Evolutionary conservation across 2,888 invertebrate genomes (phyloP).

Genomic region (Neoascia interrupta): DNA sequence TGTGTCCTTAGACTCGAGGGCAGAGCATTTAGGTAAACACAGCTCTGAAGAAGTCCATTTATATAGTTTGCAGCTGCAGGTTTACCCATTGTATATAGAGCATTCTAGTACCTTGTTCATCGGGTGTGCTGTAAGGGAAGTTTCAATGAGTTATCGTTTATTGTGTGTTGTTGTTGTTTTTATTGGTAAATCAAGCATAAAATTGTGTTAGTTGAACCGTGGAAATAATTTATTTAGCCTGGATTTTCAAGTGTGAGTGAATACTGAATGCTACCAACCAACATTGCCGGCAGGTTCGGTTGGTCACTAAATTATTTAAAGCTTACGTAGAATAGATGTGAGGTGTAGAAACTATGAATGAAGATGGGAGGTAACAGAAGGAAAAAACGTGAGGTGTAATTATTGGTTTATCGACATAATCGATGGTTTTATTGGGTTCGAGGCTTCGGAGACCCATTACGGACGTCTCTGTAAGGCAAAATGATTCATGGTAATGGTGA

Average conservation of each 20-base stretch:
- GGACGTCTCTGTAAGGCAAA: too few relatives aligned
- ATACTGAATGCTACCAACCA: background rate
- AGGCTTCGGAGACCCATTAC: too few relatives aligned
- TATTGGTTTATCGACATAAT: too few relatives aligned
- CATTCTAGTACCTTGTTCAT: background rate
- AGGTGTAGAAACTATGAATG: background rate
- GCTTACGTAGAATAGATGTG: background rate
- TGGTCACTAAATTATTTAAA: background rate
- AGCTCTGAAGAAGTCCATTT: conserved; percentile 21
- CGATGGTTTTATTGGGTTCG: too few relatives aligned
- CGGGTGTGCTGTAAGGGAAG: conserved; percentile 9
- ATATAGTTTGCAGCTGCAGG: conserved; percentile 45
- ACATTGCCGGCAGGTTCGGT: background rate
- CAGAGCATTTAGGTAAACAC: background rate
- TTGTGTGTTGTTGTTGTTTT: conserved; percentile 28
- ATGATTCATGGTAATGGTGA: too few relatives aligned
- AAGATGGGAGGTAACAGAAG: too few relatives aligned
- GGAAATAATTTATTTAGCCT: conserved; percentile 58
- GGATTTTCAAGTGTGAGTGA: conserved; percentile 16
- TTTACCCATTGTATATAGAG: conserved; percentile 32
- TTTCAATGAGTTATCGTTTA: conserved; percentile 38
- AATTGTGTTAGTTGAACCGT: conserved; percentile 56
- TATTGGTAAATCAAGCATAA: conserved; percentile 56
- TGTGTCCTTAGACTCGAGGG: conserved; percentile 11
- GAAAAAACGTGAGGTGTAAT: too few relatives aligned